A percentile compares a stretch with the other conserved stretches of the same genome.
Conservation (phyloP, 2,113 vertebrate species). For the Pyrgilauda ruficollis region DNA sequence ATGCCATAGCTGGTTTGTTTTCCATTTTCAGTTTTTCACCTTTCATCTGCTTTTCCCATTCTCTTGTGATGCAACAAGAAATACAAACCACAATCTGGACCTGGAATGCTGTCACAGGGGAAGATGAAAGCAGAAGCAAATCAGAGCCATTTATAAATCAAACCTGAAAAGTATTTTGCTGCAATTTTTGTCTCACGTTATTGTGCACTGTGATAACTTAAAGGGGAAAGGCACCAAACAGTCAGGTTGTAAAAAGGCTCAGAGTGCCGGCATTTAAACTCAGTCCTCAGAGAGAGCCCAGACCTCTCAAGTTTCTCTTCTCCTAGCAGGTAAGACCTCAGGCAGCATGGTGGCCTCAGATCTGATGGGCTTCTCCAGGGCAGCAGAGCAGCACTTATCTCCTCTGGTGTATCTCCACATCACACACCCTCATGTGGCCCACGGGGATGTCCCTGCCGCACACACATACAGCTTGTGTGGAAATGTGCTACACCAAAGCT, state of each 20-base stretch:
- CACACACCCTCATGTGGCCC: background rate
- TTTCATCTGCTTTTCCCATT: background rate
- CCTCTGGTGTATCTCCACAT: background rate
- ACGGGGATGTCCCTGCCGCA: background rate
- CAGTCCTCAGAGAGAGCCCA: background rate
- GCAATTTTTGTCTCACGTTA: background rate
- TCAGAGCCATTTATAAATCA: background rate
- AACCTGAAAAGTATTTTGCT: background rate
- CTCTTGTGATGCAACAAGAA: rapidly evolving
- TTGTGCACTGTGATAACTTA: background rate
- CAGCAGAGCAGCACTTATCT: background rate
- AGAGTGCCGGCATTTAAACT: background rate
- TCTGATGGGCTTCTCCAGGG: background rate
- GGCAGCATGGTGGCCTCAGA: rapidly evolving
- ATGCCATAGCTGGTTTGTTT: background rate
- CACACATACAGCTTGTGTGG: rapidly evolving
- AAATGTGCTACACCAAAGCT: background rate
- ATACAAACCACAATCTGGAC: background rate
- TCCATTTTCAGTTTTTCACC: background rate
- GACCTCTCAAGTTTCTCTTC: background rate
- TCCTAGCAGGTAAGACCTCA: background rate
- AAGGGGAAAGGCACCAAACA: background rate
- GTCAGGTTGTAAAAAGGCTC: background rate
- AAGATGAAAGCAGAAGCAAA: background rate
- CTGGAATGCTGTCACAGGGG: background rate